Evolutionary conservation across 2,888 invertebrate genomes (phyloP), one percentile per base, ranked within the genome.

Genomic region (Acrocera orbiculus): DNA sequence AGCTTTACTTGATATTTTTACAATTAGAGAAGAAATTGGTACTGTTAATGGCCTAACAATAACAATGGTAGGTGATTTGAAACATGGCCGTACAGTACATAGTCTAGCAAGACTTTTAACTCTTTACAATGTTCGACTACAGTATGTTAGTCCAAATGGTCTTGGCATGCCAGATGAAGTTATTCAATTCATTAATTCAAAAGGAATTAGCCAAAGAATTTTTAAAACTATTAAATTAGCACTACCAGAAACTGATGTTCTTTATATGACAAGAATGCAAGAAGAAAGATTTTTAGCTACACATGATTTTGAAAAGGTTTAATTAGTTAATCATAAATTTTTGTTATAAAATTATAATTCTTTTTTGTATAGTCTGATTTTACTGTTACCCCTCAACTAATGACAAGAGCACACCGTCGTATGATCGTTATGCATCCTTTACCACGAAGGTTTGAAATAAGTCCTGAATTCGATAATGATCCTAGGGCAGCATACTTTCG

Each of bases 231-330:
- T 99, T 41, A 87, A 93, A 55, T 76, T 80, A 37, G 90, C 86
- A 3, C 62, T 98, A 20, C 76, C 78, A 0, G 87, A 85, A 40
- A 95, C 95, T 1, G 96, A 99, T 61, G 95, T 99, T 1, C 64
- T 99, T 19, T 98, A 99, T 54, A 89, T 98, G 83, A 99, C 98
- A 0, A 73, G 98, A 45, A 92, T 99, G 47, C 98, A 99, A 57
- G 73, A 77, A 28, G 98, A 98, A 61, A 67, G 96, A 46, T 96
- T 98, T 56, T 56, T 66, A 6, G 74, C 72, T 22, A 68, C 77
- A 48, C 78, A 79, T 40, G 87, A 90, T 48, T 98, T 95, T 56
- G 67, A 85, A 39, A 69, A 76, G 69, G 90, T 89, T 19, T n/a
- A 13, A 5, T 17, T 16, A 4, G 10, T 7, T 29, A 8, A 19